A percentile compares a stretch with the other conserved stretches of the same genome.
These are phyloP conservation scores for Coenonympha arcania DNA, from an alignment of 2,888 invertebrate genomes.

Conservation along the genomic window DNA sequence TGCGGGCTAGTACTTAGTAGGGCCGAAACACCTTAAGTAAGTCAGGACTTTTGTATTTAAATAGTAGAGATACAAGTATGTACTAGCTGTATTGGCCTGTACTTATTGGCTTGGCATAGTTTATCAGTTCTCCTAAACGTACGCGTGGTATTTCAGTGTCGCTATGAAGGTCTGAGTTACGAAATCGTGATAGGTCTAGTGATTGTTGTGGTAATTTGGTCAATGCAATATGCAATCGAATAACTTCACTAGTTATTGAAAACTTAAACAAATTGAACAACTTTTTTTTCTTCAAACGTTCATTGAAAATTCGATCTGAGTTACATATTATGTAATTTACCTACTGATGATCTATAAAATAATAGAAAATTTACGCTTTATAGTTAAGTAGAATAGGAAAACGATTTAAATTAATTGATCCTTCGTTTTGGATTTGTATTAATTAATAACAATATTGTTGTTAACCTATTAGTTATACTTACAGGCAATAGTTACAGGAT, in stretches of 20 bases:
- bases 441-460: background rate
- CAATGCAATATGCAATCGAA: background rate
- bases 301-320: background rate
- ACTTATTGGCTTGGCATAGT: slow-evolving; percentile 11
- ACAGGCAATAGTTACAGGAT: too few species aligned
- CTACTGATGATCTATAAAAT: too few species aligned
- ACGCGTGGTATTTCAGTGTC: slow-evolving; percentile 23
- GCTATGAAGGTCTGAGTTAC: slow-evolving; percentile 23
- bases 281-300: background rate
- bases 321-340: background rate
- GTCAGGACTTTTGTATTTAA: too few species aligned
- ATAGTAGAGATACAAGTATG: too few species aligned
- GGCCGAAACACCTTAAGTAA: too few species aligned
- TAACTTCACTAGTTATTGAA: background rate
- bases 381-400: too few species aligned
- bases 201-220: slow-evolving; percentile 14
- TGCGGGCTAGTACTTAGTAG: too few species aligned
- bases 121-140: slow-evolving; percentile 16
- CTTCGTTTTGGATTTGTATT: too few species aligned
- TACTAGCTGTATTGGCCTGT: too few species aligned
- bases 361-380: too few species aligned
- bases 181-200: slow-evolving; percentile 24
- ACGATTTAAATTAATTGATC: too few species aligned
- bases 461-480: too few species aligned
- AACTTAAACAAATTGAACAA: background rate